Conservation (phyloP, 2,113 vertebrate species). For the Hippocampus mohnikei region DNA sequence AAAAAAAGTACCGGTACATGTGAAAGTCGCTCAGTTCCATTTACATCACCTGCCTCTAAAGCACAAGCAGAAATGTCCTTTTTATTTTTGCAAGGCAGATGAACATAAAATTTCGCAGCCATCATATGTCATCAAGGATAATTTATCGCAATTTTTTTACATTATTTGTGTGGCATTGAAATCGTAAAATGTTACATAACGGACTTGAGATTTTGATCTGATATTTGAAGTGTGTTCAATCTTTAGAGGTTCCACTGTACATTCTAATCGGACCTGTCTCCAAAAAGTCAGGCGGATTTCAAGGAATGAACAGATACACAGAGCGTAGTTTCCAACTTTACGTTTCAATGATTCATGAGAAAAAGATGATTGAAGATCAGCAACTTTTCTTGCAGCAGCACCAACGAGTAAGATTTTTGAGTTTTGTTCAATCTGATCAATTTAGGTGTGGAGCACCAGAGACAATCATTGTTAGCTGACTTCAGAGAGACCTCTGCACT, state of each 20-base stretch:
- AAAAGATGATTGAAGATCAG: neutral
- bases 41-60: neutral
- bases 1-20: neutral
- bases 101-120: neutral
- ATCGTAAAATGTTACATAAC: neutral
- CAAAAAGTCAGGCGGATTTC: neutral
- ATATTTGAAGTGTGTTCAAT: neutral
- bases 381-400: neutral
- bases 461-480: conserved; percentile 1
- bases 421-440: neutral
- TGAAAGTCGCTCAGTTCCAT: neutral
- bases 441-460: neutral
- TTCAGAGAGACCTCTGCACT: neutral
- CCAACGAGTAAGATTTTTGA: neutral
- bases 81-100: neutral
- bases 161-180: neutral
- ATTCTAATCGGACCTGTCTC: neutral
- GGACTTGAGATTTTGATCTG: neutral
- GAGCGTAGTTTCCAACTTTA: neutral
- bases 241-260: neutral
- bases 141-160: neutral
- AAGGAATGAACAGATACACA: neutral
- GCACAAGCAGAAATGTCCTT: neutral
- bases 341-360: neutral
- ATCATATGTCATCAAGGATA: neutral